A percentile compares a stretch with the other conserved stretches of the same genome.
Conservation (phyloP, 2,888 invertebrate genomes). For the Dascillus cervinus region DNA sequence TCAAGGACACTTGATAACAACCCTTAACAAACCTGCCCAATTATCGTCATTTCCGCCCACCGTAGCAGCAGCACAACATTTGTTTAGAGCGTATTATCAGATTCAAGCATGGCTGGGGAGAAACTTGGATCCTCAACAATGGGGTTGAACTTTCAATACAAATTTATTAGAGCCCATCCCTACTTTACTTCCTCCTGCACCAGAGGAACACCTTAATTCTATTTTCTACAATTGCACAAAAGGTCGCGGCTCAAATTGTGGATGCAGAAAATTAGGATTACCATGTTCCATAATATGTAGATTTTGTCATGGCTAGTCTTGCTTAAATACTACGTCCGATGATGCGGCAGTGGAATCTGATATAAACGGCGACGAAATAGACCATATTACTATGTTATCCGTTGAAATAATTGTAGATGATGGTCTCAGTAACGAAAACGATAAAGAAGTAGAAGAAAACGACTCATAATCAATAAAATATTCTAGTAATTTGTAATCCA, state of each 20-base stretch:
- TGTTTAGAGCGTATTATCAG: conserved; percentile 24
- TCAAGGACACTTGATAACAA: no score
- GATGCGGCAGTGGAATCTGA: no score
- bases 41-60: conserved; percentile 22
- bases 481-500: no score
- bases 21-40: conserved; percentile 19
- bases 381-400: no score
- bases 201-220: conserved; percentile 24
- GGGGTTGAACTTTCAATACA: conserved; percentile 25
- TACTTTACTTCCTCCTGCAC: conserved; percentile 12
- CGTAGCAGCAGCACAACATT: conserved; percentile 24
- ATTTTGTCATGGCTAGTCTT: conserved; percentile 23
- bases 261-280: no score
- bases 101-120: conserved; percentile 23
- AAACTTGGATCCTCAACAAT: conserved; percentile 20
- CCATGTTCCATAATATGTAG: no score
- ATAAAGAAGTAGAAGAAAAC: no score
- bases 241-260: conserved; percentile 22
- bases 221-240: conserved; percentile 25
- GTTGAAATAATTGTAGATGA: no score
- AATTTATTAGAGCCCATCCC: conserved; percentile 13
- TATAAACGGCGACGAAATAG: conserved; percentile 16
- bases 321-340: conserved; percentile 18
- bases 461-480: no score
- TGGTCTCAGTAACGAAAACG: no score